phyloP scores from a whole-genome alignment of 1,140 invertebrate species.

The Gonatopus flavifemur region DNA sequence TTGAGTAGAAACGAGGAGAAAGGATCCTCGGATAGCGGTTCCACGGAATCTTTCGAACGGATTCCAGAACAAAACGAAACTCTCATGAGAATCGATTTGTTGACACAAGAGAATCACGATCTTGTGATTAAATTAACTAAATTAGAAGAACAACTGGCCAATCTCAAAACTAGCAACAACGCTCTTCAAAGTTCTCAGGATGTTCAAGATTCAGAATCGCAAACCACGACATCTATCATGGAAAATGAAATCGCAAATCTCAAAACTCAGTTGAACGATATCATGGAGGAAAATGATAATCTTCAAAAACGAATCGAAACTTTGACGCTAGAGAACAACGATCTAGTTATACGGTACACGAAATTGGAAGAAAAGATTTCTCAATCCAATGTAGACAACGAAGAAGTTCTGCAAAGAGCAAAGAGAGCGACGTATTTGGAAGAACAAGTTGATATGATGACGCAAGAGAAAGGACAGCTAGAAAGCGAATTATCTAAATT shows the following conservation, averaged over 20 bases:
- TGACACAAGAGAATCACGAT: constrained; percentile 65
- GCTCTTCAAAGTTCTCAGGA: not conserved
- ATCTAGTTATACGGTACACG: constrained; percentile 56
- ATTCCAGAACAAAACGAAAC: constrained; percentile 59
- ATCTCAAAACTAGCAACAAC: constrained; percentile 10
- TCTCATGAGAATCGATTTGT: constrained; percentile 66
- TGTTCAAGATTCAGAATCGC: no score
- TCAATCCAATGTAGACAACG: not conserved
- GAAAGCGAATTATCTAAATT: constrained; percentile 21
- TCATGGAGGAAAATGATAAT: constrained; percentile 31
- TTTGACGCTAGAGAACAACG: constrained; percentile 58
- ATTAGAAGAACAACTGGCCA: constrained; percentile 42
- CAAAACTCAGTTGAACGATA: constrained; percentile 12
- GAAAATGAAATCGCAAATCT: no score
- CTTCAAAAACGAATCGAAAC: constrained; percentile 55
- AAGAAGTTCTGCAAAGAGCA: not conserved
- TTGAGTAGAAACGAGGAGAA: constrained; percentile 63
- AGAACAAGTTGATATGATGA: constrained; percentile 15
- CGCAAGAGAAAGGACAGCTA: constrained; percentile 16
- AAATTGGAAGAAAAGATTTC: constrained; percentile 50
- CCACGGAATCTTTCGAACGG: constrained; percentile 54
- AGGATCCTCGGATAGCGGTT: constrained; percentile 55
- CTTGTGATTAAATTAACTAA: constrained; percentile 60
- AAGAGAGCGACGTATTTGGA: constrained; percentile 4
- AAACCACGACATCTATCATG: no score